Conservation (phyloP, 2,797 vertebrate species). For the Vespertilio murinus region DNA sequence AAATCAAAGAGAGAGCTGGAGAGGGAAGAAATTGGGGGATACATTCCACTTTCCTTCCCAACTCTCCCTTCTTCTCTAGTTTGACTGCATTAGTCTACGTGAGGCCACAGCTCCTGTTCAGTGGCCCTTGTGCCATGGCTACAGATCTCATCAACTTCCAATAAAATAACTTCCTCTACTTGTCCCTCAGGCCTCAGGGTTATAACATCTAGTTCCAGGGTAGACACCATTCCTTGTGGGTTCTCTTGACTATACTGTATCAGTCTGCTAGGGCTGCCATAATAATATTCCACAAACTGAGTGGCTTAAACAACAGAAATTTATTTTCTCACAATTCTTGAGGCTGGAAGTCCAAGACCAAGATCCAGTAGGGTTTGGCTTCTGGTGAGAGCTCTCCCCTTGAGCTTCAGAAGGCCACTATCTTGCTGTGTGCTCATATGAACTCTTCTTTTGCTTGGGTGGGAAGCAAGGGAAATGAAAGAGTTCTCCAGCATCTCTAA, state of each 20-base stretch:
- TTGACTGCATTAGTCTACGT: neutral
- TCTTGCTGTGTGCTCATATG: neutral
- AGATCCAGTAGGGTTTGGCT: neutral
- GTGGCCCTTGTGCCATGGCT: neutral
- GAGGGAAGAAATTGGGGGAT: neutral
- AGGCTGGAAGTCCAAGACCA: neutral
- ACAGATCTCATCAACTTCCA: neutral
- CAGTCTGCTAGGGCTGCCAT: neutral
- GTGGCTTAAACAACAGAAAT: neutral
- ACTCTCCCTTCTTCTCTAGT: neutral
- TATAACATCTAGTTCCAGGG: neutral
- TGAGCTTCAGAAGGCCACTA: neutral
- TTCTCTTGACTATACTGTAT: neutral
- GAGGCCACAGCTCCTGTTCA: neutral
- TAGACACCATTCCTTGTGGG: neutral
- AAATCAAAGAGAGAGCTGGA: neutral
- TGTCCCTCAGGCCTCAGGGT: neutral
- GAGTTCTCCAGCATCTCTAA: neutral
- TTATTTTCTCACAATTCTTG: neutral
- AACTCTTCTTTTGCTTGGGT: neutral
- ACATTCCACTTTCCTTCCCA: neutral
- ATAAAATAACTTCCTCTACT: neutral
- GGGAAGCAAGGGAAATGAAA: neutral
- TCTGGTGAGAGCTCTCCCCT: neutral
- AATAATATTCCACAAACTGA: neutral